Conservation (phyloP, 2,113 vertebrate species). For the Mirounga angustirostris region DNA sequence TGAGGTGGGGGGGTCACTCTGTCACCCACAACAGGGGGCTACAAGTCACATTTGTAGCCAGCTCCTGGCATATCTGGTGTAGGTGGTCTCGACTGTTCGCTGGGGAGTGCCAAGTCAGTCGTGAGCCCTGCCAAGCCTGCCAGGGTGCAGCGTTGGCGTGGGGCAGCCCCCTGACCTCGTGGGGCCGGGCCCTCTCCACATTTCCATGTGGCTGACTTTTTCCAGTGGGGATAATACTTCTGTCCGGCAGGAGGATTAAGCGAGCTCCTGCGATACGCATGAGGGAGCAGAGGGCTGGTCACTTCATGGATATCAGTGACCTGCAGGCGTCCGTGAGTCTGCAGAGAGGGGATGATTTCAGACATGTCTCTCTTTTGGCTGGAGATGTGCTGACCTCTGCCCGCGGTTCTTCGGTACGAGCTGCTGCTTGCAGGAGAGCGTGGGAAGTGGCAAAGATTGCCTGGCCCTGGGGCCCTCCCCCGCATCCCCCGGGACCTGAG, state of each 20-base stretch:
- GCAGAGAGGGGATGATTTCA: background rate
- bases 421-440: background rate
- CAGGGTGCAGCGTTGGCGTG: background rate
- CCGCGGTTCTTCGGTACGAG: background rate
- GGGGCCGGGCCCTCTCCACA: background rate
- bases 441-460: background rate
- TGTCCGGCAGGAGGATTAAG: background rate
- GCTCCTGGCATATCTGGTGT: too few species aligned
- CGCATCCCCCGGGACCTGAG: fast-evolving
- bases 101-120: background rate
- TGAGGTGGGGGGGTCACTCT: background rate
- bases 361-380: background rate
- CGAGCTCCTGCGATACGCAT: background rate
- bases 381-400: background rate
- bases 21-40: background rate
- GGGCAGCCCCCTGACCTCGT: background rate
- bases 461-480: background rate
- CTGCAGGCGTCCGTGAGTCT: background rate
- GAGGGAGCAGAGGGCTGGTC: background rate
- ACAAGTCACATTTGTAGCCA: too few species aligned
- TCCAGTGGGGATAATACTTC: background rate
- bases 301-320: fast-evolving
- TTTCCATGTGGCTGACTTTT: background rate
- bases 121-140: background rate
- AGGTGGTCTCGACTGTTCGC: fast-evolving